Evolutionary conservation across 2,797 vertebrate species (phyloP).

Genomic region (Phyllotis vaccarum): DNA sequence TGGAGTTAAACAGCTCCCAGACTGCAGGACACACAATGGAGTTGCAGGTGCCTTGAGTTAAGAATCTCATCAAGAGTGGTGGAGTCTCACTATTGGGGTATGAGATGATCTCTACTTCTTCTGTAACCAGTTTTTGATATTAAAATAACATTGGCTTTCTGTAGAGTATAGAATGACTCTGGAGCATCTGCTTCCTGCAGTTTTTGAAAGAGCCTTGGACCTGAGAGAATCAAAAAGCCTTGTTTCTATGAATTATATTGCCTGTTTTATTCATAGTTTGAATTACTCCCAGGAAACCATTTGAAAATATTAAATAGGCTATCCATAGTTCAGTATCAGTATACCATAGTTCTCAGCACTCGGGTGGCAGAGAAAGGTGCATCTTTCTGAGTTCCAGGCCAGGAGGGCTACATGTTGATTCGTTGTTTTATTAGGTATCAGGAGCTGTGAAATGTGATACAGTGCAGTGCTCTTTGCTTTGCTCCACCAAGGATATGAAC

Average conservation of each 20-base stretch:
- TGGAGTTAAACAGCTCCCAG: rapidly evolving
- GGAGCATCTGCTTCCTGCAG: rapidly evolving
- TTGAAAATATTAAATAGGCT: not conserved
- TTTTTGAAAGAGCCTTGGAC: not conserved
- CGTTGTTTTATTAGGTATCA: not conserved
- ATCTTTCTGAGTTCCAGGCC: not conserved
- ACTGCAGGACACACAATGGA: not conserved
- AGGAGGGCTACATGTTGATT: not conserved
- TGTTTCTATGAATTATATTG: not conserved
- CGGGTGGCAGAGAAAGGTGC: not conserved
- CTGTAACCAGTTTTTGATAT: not conserved
- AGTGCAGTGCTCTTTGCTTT: not conserved
- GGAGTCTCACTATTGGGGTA: not conserved
- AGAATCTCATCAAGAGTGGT: not conserved
- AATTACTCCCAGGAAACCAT: not conserved
- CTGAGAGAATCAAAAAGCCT: not conserved
- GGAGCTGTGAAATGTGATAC: not conserved
- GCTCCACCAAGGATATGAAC: not conserved
- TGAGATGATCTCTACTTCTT: not conserved
- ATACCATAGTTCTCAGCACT: not conserved
- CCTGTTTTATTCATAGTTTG: not conserved
- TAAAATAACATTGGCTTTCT: not conserved
- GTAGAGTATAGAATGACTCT: not conserved
- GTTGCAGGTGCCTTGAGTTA: not conserved
- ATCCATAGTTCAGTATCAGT: not conserved